phyloP scores from a whole-genome alignment of 1,140 invertebrate species.

The Pinna nobilis region DNA sequence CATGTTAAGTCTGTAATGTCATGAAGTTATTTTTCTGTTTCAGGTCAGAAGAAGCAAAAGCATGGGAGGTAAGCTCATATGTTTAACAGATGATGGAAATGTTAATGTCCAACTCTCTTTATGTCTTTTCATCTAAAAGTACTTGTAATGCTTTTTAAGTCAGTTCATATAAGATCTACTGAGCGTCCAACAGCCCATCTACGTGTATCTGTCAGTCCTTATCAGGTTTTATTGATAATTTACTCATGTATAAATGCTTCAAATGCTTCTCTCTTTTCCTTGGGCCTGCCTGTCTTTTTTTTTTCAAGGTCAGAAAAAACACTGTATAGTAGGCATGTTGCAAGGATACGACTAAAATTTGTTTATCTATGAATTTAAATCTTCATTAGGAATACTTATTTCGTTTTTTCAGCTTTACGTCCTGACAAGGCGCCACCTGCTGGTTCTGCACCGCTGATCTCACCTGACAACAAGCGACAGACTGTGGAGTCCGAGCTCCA shows the following conservation, averaged over 20 bases:
- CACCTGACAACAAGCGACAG: slow-evolving; percentile 49
- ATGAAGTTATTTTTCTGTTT: slow-evolving; percentile 35
- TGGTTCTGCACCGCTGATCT: slow-evolving; percentile 45
- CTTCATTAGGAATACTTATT: not conserved
- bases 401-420: slow-evolving; percentile 35
- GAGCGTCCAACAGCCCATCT: too few relatives aligned
- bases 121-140: not conserved
- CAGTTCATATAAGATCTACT: too few relatives aligned
- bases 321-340: too few relatives aligned
- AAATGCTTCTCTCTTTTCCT: too few relatives aligned
- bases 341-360: slow-evolving; percentile 68
- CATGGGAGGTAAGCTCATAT: slow-evolving; percentile 54
- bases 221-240: too few relatives aligned
- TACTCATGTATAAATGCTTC: not conserved
- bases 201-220: too few relatives aligned
- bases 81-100: not conserved
- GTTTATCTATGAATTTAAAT: slow-evolving; percentile 50
- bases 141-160: too few relatives aligned
- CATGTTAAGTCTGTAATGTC: not conserved
- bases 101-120: not conserved
- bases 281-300: too few relatives aligned
- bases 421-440: slow-evolving; percentile 51
- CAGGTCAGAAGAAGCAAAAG: slow-evolving; percentile 66
- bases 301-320: slow-evolving; percentile 58
- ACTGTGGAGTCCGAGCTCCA: slow-evolving; percentile 35